A percentile compares a stretch with the other conserved stretches of the same genome.
These are phyloP conservation scores for Margaritifera margaritifera DNA, from an alignment of 2,888 invertebrate genomes.

Conservation along the genomic window DNA sequence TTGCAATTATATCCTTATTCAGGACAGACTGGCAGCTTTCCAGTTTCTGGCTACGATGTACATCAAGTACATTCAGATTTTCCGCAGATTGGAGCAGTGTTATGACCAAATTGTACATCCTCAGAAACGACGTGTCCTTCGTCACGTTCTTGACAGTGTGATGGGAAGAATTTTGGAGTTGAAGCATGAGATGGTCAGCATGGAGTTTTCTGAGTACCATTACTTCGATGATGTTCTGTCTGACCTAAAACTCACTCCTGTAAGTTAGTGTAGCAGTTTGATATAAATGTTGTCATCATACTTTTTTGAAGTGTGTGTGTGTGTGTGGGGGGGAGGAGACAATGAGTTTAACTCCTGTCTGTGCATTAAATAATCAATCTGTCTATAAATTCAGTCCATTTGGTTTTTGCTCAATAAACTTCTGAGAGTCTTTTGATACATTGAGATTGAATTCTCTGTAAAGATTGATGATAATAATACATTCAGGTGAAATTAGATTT, in stretches of 20 bases:
- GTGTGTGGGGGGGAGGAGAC: too few species aligned
- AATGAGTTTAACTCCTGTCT: too few species aligned
- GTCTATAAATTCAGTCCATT: too few species aligned
- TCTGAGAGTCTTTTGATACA: too few species aligned
- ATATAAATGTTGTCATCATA: too few species aligned
- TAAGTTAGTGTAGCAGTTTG: slow-evolving; percentile 46
- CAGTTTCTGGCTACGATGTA: slow-evolving; percentile 78
- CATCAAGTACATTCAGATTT: slow-evolving; percentile 85
- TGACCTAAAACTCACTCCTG: slow-evolving; percentile 84
- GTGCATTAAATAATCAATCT: too few species aligned
- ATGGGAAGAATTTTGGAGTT: slow-evolving; percentile 90
- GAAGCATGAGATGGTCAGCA: slow-evolving; percentile 88
- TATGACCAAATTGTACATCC: slow-evolving; percentile 95
- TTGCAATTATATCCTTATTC: slow-evolving; percentile 3
- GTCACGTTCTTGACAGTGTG: slow-evolving; percentile 75
- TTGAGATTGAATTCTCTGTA: too few species aligned
- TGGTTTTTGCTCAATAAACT: too few species aligned
- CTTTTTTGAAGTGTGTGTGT: too few species aligned
- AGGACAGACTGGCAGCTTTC: slow-evolving; percentile 72
- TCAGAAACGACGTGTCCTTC: slow-evolving; percentile 88
- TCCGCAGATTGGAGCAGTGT: slow-evolving; percentile 84
- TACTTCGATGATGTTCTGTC: slow-evolving; percentile 88
- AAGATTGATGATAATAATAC: too few species aligned
- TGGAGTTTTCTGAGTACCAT: slow-evolving; percentile 88
- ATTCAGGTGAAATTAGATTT: too few species aligned